Base-by-base conservation (phyloP, 2,113 vertebrate genomes). In the Percina caprodes region DNA sequence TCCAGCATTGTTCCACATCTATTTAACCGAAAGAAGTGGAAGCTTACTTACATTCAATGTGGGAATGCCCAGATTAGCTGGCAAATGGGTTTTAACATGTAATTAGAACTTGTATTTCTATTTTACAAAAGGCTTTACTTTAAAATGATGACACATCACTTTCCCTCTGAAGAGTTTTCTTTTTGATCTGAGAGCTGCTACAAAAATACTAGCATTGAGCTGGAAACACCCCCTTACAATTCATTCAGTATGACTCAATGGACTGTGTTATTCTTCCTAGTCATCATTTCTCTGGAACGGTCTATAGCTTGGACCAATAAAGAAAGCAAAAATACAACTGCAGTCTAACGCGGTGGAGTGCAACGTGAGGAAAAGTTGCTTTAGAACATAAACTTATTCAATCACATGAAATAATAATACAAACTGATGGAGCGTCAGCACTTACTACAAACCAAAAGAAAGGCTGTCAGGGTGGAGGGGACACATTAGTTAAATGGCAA, bases 221-320 rank as follows among this genome's bases (percentile, higher is more conserved):
- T 33, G 21, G 68, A 77, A 75, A 79, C 70, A 68, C 61, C 54
- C 54, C 48, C 60, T 84, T 75, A 77, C 19, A 60, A 52, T 85
- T 73, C 56, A 65, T 8, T 48, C 26, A 6, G 13, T 51, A 16
- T 83, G 72, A 88, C 67, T 83, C 72, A 82, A 30, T 73, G 61
- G 45, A 55, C 51, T 60, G 16, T 66, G 48, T 62, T 62, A 55
- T 49, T 70, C 39, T 45, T 70, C 39, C 65, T 9, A 21, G 15
- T 74, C 39, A 78, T 78, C 12, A 67, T 82, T 72, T 72, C 67
- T 72, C 4, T 72, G 75, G 7, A 75, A 18, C 42, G 3, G 58
- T 83, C 18, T 23, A 30, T 69, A 45, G 10, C 46, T 39, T n/a
- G 21, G 52, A 58, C 54, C 49, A 30, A 19, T 2, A 23, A 30